Evolutionary conservation across 2,797 vertebrate genomes (phyloP).

Genomic region (Malurus splendens): DNA sequence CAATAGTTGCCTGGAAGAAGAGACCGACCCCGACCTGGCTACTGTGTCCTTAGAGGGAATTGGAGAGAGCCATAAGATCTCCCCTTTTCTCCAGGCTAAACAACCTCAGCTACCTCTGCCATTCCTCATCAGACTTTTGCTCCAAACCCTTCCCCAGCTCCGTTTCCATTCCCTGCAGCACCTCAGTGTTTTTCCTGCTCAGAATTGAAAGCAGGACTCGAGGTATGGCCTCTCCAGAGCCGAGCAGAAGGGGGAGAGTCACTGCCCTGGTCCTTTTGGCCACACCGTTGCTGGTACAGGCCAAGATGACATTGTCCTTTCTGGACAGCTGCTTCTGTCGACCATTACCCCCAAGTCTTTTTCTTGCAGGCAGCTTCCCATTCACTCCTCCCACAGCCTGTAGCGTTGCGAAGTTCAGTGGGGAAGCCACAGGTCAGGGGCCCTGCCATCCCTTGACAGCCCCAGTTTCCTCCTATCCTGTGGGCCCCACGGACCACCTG

Average conservation of each 20-base stretch:
- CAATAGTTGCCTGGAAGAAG: background rate
- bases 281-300: no score
- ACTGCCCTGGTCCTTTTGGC: background rate
- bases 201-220: background rate
- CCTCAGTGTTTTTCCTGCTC: background rate
- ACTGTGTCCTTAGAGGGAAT: fast-evolving
- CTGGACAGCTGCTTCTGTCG: background rate
- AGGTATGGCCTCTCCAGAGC: background rate
- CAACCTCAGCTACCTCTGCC: fast-evolving
- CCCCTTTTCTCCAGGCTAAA: background rate
- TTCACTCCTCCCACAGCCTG: background rate
- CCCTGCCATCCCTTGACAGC: fast-evolving
- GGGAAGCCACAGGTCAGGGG: background rate
- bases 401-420: background rate
- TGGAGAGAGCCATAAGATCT: fast-evolving
- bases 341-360: background rate
- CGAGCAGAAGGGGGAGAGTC: no score
- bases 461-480: background rate
- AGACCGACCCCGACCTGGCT: fast-evolving
- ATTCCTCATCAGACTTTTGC: background rate
- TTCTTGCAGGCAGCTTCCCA: background rate
- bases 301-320: background rate
- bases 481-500: fast-evolving
- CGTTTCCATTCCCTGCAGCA: background rate
- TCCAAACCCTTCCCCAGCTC: background rate